Percentiles rank a stretch among this genome's conserved stretches.
These are phyloP conservation scores for Lucifuga dentata DNA, from an alignment of 2,113 vertebrate species.

Conservation along the genomic window DNA sequence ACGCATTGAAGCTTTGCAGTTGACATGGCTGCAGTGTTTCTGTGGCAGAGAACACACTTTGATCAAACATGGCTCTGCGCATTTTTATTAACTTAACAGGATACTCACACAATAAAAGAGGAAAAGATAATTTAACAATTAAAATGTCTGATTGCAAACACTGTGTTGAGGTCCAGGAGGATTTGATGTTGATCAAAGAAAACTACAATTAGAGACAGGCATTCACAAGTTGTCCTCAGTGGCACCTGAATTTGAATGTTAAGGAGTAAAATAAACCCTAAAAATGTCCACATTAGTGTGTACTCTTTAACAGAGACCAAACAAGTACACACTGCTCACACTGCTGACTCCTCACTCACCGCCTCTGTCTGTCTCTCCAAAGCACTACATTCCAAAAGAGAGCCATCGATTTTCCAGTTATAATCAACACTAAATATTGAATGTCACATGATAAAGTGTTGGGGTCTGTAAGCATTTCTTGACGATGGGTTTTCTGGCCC, in stretches of 20 bases:
- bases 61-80: slow-evolving; percentile 21
- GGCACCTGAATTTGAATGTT: slow-evolving; percentile 9
- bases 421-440: slow-evolving; percentile 93
- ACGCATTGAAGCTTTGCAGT: neutral
- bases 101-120: slow-evolving; percentile 36
- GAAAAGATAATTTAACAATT: slow-evolving; percentile 21
- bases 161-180: neutral
- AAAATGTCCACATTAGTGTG: slow-evolving; percentile 34
- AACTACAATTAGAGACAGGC: slow-evolving; percentile 18
- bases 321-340: slow-evolving; percentile 46
- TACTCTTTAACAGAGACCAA: slow-evolving; percentile 8
- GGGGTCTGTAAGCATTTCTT: slow-evolving; percentile 86
- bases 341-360: slow-evolving; percentile 28
- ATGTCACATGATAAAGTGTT: slow-evolving; percentile 91
- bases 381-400: slow-evolving; percentile 83
- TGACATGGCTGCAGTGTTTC: neutral
- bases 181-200: slow-evolving; percentile 45
- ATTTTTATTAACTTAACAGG: neutral
- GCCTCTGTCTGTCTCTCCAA: slow-evolving; percentile 62
- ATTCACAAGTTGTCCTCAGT: slow-evolving; percentile 1
- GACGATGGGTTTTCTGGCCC: slow-evolving; percentile 83
- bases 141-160: slow-evolving; percentile 35
- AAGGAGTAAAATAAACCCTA: neutral
- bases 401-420: slow-evolving; percentile 91
- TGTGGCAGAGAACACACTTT: slow-evolving; percentile 19